Conservation (phyloP, 1,140 invertebrate genomes). For the Temnothorax curvispinosus region DNA sequence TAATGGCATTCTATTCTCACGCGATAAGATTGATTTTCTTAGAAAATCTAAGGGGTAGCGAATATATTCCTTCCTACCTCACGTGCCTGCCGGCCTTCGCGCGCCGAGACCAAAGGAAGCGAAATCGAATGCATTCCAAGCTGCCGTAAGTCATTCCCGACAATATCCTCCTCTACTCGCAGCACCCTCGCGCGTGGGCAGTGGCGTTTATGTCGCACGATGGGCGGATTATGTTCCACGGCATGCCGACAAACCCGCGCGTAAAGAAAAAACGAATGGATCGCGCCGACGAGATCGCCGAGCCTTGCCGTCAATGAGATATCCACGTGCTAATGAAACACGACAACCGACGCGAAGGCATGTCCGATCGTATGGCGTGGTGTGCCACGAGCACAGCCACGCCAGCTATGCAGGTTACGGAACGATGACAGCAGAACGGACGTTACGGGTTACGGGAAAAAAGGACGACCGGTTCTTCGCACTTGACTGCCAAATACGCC, state of each 20-base stretch:
- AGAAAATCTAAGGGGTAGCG: background rate
- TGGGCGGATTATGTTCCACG: slow-evolving; percentile 48
- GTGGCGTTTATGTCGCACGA: slow-evolving; percentile 38
- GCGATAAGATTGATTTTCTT: background rate
- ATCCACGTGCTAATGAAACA: slow-evolving; percentile 75
- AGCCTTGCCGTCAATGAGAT: slow-evolving; percentile 66
- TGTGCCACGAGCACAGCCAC: slow-evolving; percentile 40
- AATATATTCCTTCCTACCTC: background rate
- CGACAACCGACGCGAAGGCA: slow-evolving; percentile 71
- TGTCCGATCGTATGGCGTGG: slow-evolving; percentile 65
- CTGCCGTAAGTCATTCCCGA: slow-evolving; percentile 16
- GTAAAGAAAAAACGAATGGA: slow-evolving; percentile 67
- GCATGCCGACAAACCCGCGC: slow-evolving; percentile 39
- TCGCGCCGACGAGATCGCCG: slow-evolving; percentile 43
- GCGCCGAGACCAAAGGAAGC: background rate
- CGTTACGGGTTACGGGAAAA: slow-evolving; percentile 35
- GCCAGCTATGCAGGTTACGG: slow-evolving; percentile 52
- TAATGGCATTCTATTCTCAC: background rate
- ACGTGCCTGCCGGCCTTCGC: background rate
- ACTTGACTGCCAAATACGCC: slow-evolving; percentile 27
- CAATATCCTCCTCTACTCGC: slow-evolving; percentile 45
- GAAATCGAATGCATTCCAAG: slow-evolving; percentile 39
- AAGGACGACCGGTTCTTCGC: slow-evolving; percentile 61
- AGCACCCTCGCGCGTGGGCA: slow-evolving; percentile 52
- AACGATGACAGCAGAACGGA: slow-evolving; percentile 63